A percentile compares a stretch with the other conserved stretches of the same genome.
Evolutionary conservation across 1,140 invertebrate genomes (phyloP).

Genomic region (Calephelis nemesis): DNA sequence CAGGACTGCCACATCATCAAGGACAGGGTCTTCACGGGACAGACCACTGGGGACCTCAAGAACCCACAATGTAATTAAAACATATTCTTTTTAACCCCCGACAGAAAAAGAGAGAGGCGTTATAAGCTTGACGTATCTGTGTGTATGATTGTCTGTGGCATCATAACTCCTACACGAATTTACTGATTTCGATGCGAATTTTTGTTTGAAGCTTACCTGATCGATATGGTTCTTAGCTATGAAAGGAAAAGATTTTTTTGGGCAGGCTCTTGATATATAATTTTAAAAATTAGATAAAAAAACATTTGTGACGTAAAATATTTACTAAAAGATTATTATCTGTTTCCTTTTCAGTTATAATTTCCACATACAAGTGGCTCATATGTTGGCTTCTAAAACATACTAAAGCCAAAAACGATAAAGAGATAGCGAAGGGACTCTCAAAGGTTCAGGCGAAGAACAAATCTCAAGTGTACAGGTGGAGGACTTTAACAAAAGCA

Average conservation of each 20-base stretch:
- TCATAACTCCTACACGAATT: too few species aligned
- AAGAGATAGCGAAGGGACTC: slow-evolving; percentile 78
- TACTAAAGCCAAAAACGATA: slow-evolving; percentile 83
- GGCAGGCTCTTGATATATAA: too few species aligned
- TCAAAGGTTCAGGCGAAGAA: slow-evolving; percentile 88
- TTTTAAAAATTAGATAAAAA: too few species aligned
- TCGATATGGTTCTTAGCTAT: too few species aligned
- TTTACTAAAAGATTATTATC: background rate
- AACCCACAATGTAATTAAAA: slow-evolving; percentile 81
- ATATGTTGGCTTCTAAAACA: slow-evolving; percentile 87
- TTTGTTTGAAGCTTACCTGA: too few species aligned
- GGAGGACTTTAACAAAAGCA: slow-evolving; percentile 85
- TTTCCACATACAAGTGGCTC: slow-evolving; percentile 90
- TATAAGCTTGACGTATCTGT: too few species aligned
- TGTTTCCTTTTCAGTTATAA: slow-evolving; percentile 82
- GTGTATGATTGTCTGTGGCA: too few species aligned
- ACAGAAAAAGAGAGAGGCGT: too few species aligned
- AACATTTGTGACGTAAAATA: too few species aligned
- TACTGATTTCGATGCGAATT: too few species aligned
- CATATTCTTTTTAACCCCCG: too few species aligned
- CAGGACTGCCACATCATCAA: slow-evolving; percentile 76
- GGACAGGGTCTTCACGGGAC: slow-evolving; percentile 71
- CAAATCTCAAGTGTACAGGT: slow-evolving; percentile 90
- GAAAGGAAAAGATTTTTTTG: too few species aligned
- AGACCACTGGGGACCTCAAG: slow-evolving; percentile 66